Base-by-base conservation (phyloP, 2,888 invertebrate species). In the Drosophila paranaensis region DNA sequence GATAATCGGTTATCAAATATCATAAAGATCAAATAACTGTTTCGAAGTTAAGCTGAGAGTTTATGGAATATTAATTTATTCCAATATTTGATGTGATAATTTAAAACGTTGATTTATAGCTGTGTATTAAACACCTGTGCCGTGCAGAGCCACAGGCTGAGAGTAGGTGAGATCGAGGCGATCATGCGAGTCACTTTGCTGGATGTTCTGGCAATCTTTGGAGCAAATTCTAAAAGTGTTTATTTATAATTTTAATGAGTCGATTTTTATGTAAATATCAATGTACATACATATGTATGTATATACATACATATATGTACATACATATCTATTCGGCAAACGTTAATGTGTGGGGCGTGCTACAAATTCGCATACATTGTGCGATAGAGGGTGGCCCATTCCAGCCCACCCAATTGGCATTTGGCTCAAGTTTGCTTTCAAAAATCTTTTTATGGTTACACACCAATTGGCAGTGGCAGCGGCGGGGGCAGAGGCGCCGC, bases 361-460 rank as follows among this genome's bases (percentile, higher is more conserved):
- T 60, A 43, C 42, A 42, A 69, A 54, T 43, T 56, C 45, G 62
- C 58, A 67, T 58, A 74, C 57, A 67, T 46, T 60, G 51, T 53
- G 30, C 39, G 58, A 35, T 40, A 62, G 51, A 39, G 39, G 33
- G 43, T 55, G 35, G 55, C 40, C 50, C 60, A 46, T 48, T 62
- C 50, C 45, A 60, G 61, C 58, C 74, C 86, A 82, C 74, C 77
- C 81, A 71, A 71, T 69, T 51, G 71, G 55, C 71, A 74, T 74
- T 79, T 79, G 82, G 60, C 54, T 60, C 72, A 56, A 66, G 72
- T 68, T 71, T 65, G 75, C 67, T 72, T 85, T 74, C 70, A 66
- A 75, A 79, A 88, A 77, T 77, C 77, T 88, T 65, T 82, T 88
- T 82, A 86, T 82, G 74, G 71, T 50, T 69, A 69, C 61, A 63